A percentile compares a stretch with the other conserved stretches of the same genome.
phyloP scores from a whole-genome alignment of 2,888 invertebrate genomes.

The Dermolepida albohirtum region DNA sequence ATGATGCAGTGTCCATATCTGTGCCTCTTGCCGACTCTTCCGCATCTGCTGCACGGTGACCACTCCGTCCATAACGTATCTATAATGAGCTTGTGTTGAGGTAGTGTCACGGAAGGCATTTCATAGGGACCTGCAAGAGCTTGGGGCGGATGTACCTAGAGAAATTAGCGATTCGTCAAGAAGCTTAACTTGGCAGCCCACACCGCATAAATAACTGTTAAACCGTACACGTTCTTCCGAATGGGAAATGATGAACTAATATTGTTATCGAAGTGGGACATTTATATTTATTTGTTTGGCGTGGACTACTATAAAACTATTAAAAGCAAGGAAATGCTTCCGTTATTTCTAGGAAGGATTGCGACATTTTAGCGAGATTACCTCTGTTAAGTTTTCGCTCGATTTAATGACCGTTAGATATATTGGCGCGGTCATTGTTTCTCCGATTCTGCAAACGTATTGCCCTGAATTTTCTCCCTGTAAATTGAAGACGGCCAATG shows the following conservation, averaged over 20 bases:
- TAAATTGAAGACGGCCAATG: constrained; percentile 69
- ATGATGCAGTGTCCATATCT: constrained; percentile 74
- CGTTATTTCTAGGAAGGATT: too few relatives aligned
- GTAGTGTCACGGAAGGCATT: constrained; percentile 50
- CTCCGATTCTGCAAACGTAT: constrained; percentile 69
- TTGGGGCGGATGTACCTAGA: constrained; percentile 56
- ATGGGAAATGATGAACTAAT: too few relatives aligned
- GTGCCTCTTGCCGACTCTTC: constrained; percentile 68
- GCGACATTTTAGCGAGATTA: too few relatives aligned
- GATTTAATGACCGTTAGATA: constrained; percentile 67
- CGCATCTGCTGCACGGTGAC: constrained; percentile 75
- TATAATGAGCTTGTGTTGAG: constrained; percentile 49
- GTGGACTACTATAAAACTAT: too few relatives aligned
- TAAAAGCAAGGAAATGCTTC: too few relatives aligned
- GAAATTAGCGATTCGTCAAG: background rate
- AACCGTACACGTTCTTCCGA: too few relatives aligned
- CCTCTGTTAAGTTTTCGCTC: constrained; percentile 37
- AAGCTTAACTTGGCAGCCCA: too few relatives aligned
- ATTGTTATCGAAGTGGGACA: too few relatives aligned
- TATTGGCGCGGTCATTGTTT: constrained; percentile 64
- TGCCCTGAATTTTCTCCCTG: constrained; percentile 67
- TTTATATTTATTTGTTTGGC: too few relatives aligned
- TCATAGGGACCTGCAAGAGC: constrained; percentile 59
- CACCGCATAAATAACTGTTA: too few relatives aligned
- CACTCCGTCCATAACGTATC: constrained; percentile 73